A percentile compares a stretch with the other conserved stretches of the same genome.
These are phyloP conservation scores for Scytalopus superciliaris DNA, from an alignment of 2,113 vertebrate species.

Conservation along the genomic window DNA sequence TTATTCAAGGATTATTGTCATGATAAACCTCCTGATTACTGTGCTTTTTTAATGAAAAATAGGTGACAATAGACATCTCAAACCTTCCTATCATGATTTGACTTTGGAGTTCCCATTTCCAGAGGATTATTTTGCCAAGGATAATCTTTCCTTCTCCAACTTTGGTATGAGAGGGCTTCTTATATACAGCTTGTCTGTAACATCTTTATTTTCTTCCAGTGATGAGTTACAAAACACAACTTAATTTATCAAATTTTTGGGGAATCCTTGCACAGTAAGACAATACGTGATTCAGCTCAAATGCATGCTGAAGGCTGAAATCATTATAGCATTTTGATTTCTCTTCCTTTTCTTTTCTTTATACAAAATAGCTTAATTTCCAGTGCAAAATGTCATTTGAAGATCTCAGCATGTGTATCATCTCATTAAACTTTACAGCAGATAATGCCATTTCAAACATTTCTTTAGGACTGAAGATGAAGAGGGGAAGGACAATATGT, in stretches of 20 bases:
- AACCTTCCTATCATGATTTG: neutral
- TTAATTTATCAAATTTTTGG: neutral
- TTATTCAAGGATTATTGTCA: neutral
- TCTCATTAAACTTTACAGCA: neutral
- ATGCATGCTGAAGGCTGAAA: neutral
- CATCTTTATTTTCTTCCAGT: neutral
- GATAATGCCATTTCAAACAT: neutral
- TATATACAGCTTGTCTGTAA: neutral
- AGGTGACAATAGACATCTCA: neutral
- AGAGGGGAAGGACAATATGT: neutral
- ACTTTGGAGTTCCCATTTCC: neutral
- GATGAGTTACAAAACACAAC: neutral
- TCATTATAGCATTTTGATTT: neutral
- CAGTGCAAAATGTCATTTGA: neutral
- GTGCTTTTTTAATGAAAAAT: slow-evolving; percentile 9
- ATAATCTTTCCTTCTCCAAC: neutral
- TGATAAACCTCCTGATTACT: neutral
- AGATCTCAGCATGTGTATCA: neutral
- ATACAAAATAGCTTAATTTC: neutral
- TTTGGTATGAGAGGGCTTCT: neutral
- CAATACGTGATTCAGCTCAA: neutral
- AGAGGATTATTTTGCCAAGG: neutral
- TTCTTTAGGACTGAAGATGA: neutral
- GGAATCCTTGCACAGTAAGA: neutral
- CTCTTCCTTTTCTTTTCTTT: neutral